phyloP scores from a whole-genome alignment of 2,113 vertebrate genomes.

The Neotragus pygmaeus region DNA sequence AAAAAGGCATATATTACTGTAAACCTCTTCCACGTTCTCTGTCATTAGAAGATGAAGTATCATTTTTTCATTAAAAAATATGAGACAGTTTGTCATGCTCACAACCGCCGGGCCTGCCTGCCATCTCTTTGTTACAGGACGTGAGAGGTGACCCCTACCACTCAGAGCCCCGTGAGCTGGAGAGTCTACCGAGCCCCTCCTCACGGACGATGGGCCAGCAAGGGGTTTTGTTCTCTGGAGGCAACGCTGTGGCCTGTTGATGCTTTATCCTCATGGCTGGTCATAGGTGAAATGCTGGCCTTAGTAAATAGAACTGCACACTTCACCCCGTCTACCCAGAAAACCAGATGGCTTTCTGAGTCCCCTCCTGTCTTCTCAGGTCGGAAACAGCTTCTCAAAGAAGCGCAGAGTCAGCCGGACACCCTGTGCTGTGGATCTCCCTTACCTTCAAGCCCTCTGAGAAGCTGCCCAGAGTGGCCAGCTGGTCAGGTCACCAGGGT shows the following conservation, averaged over 20 bases:
- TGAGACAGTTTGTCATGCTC: conserved; percentile 74
- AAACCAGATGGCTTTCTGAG: background rate
- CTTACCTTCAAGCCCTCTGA: background rate
- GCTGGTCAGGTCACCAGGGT: background rate
- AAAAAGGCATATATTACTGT: conserved; percentile 80
- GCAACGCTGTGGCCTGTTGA: background rate
- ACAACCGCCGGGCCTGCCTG: conserved; percentile 49
- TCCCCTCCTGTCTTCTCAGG: background rate
- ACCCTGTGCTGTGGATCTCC: background rate
- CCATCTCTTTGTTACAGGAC: conserved; percentile 71
- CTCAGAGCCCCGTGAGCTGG: background rate
- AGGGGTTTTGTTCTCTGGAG: background rate
- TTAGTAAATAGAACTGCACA: background rate
- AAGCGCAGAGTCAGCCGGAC: background rate
- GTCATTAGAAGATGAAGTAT: conserved; percentile 80
- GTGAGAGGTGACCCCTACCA: background rate
- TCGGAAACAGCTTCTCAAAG: background rate
- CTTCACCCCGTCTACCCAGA: background rate
- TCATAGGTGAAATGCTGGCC: background rate
- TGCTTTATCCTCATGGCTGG: background rate
- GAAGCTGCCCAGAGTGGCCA: background rate
- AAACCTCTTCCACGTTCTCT: conserved; percentile 76
- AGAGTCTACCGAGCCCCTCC: background rate
- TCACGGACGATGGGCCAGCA: background rate
- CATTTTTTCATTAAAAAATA: conserved; percentile 79